A percentile compares a stretch with the other conserved stretches of the same genome.
phyloP scores from a whole-genome alignment of 2,113 vertebrate species.

The Tyrannus savana region DNA sequence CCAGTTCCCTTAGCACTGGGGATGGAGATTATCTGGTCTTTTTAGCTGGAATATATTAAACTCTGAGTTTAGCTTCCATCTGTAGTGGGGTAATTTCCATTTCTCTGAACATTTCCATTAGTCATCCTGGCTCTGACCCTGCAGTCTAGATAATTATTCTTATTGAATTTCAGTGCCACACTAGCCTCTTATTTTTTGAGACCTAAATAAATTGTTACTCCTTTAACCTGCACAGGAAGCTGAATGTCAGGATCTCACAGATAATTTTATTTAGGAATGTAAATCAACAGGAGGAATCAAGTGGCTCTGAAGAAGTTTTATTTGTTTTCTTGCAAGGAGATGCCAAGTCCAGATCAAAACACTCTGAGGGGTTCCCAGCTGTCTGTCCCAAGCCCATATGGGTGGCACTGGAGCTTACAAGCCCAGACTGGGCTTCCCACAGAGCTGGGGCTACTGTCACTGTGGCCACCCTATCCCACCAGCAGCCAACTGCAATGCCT shows the following conservation, averaged over 20 bases:
- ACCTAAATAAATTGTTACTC: constrained; percentile 45
- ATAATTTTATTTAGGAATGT: constrained; percentile 37
- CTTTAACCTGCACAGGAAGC: constrained; percentile 36
- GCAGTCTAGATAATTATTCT: constrained; percentile 55
- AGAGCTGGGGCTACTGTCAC: not conserved
- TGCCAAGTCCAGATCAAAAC: not conserved
- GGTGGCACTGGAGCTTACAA: not conserved
- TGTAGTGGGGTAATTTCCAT: constrained; percentile 45
- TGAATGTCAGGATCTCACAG: constrained; percentile 27
- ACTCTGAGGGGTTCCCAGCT: not conserved
- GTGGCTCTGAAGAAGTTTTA: not conserved
- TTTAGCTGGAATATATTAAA: constrained; percentile 55
- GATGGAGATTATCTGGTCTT: constrained; percentile 45
- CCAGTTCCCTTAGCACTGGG: constrained; percentile 26
- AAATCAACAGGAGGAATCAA: constrained; percentile 14
- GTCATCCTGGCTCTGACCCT: constrained; percentile 65
- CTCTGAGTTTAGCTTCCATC: constrained; percentile 15
- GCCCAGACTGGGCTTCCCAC: not conserved
- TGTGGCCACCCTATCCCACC: not conserved
- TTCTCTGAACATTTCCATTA: constrained; percentile 63
- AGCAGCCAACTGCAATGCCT: not conserved
- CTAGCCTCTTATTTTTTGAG: constrained; percentile 46
- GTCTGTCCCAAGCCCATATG: not conserved
- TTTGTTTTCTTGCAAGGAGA: not conserved
- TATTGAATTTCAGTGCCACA: constrained; percentile 17